Evolutionary conservation across 1,140 invertebrate genomes (phyloP).

Genomic region (Teleopsis dalmanni): DNA sequence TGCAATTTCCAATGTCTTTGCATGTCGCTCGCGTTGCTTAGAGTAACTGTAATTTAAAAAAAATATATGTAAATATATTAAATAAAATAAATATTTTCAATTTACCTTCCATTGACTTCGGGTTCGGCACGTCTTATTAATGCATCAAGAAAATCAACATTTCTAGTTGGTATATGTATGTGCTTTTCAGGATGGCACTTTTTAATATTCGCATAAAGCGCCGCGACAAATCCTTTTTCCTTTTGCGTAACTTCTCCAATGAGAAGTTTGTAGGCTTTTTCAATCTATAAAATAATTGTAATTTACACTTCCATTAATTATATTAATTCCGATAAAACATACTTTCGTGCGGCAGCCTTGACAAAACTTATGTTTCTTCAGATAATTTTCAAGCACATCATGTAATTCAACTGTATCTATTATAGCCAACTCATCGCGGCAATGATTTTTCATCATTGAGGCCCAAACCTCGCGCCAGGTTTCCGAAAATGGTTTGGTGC

Average conservation of each 20-base stretch:
- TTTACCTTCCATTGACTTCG: constrained; percentile 70
- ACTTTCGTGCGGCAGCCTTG: constrained; percentile 88
- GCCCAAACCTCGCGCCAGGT: constrained; percentile 82
- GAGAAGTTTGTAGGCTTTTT: constrained; percentile 77
- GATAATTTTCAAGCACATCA: constrained; percentile 77
- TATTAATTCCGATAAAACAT: not conserved
- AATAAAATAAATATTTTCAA: constrained; percentile 2
- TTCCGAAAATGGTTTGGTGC: constrained; percentile 59
- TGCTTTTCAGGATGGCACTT: constrained; percentile 78
- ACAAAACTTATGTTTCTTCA: constrained; percentile 88
- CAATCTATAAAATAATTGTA: constrained; percentile 46
- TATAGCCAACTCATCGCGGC: constrained; percentile 75
- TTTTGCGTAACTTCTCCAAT: constrained; percentile 75
- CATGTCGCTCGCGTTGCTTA: constrained; percentile 76
- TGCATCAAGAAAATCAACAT: constrained; percentile 78
- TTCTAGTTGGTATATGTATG: constrained; percentile 70
- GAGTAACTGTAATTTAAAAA: constrained; percentile 40
- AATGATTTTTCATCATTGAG: constrained; percentile 78
- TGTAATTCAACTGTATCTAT: constrained; percentile 75
- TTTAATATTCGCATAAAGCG: constrained; percentile 77
- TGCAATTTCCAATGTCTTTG: constrained; percentile 89
- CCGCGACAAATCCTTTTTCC: constrained; percentile 81
- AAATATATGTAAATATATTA: not conserved
- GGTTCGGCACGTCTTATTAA: constrained; percentile 84
- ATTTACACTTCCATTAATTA: not conserved